Conservation (phyloP, 1,140 invertebrate genomes). For the Rhyacophila brunnea region DNA sequence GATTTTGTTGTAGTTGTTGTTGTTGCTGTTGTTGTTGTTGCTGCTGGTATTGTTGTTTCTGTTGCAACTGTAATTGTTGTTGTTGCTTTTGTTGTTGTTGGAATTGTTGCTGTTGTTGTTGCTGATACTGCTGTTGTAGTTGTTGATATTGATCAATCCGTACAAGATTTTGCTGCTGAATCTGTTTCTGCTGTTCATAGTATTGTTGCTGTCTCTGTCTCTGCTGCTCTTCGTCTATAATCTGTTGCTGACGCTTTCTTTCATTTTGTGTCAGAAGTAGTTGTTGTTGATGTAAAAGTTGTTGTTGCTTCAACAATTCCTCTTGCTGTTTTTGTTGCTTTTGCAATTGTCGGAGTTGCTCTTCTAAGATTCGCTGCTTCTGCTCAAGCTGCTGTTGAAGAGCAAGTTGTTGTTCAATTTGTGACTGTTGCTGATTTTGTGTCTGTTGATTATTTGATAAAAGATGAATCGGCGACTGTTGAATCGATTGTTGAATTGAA, state of each 20-base stretch:
- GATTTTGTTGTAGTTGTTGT: constrained; percentile 39
- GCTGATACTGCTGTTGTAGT: constrained; percentile 40
- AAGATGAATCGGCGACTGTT: constrained; percentile 25
- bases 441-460: constrained; percentile 9
- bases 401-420: constrained; percentile 37
- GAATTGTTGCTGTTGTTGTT: constrained; percentile 41
- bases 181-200: constrained; percentile 13
- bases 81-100: constrained; percentile 38
- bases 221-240: constrained; percentile 47
- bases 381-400: constrained; percentile 58
- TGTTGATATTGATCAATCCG: constrained; percentile 39
- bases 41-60: constrained; percentile 37
- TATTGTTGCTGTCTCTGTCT: constrained; percentile 35
- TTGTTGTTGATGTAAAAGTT: constrained; percentile 57
- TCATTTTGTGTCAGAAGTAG: constrained; percentile 30
- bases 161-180: constrained; percentile 38
- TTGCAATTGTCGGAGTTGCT: constrained; percentile 66
- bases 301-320: constrained; percentile 63
- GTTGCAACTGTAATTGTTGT: constrained; percentile 32
- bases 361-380: constrained; percentile 67
- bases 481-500: constrained; percentile 29
- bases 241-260: constrained; percentile 49
- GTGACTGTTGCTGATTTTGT: constrained; percentile 25
- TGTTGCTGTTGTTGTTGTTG: constrained; percentile 42
- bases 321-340: constrained; percentile 70